Conservation (phyloP, 2,797 vertebrate genomes). For the Acropternis orthonyx region DNA sequence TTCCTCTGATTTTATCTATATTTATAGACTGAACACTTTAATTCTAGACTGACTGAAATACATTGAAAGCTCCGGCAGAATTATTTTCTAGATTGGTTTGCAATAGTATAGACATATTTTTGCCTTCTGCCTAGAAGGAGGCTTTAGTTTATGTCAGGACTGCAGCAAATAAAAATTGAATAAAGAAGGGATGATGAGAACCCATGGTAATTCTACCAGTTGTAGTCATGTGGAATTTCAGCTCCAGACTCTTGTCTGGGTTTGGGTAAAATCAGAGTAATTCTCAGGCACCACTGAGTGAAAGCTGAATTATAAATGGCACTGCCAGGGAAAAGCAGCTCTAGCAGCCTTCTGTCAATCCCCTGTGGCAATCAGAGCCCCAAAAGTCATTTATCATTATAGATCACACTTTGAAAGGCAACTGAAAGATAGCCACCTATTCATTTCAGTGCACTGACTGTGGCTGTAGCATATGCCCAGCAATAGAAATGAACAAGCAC, state of each 20-base stretch:
- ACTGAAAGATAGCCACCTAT: neutral
- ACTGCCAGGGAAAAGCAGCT: neutral
- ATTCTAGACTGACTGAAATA: neutral
- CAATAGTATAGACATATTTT: neutral
- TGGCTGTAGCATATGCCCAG: neutral
- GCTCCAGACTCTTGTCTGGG: neutral
- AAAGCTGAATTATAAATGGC: neutral
- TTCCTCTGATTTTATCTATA: neutral
- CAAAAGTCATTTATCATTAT: neutral
- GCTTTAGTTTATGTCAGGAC: neutral
- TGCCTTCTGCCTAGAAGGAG: neutral
- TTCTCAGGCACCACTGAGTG: neutral
- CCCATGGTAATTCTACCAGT: neutral
- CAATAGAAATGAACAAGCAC: neutral
- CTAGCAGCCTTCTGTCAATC: neutral
- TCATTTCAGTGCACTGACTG: neutral
- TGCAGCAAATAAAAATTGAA: neutral
- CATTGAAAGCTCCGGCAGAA: neutral
- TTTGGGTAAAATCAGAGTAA: neutral
- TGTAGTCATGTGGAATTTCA: neutral
- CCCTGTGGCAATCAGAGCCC: neutral
- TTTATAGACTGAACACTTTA: neutral
- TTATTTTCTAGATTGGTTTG: neutral
- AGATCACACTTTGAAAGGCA: neutral
- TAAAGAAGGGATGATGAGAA: neutral